A percentile compares a stretch with the other conserved stretches of the same genome.
These are phyloP conservation scores for Drosophila nigromelanica DNA, from an alignment of 1,140 invertebrate genomes.

Conservation along the genomic window DNA sequence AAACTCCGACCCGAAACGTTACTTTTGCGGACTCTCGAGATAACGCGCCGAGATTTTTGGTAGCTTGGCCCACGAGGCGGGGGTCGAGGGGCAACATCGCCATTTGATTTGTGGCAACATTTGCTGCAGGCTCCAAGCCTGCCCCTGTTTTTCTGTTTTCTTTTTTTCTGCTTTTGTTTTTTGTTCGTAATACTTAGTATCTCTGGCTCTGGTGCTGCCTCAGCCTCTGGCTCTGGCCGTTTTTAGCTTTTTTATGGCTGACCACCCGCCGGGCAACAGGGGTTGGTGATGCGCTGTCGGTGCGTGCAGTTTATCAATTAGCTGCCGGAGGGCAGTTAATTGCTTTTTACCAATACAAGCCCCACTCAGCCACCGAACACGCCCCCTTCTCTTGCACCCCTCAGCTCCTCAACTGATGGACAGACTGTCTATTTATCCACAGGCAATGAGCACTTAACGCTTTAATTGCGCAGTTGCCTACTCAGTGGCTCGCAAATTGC, in stretches of 20 bases:
- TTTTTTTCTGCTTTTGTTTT: not conserved
- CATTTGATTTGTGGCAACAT: slow-evolving; percentile 61
- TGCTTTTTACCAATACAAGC: slow-evolving; percentile 49
- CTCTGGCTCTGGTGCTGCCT: not conserved
- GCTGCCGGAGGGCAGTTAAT: slow-evolving; percentile 68
- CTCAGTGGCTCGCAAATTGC: not conserved
- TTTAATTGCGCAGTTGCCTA: slow-evolving; percentile 10
- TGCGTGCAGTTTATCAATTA: slow-evolving; percentile 79
- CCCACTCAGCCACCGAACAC: not conserved
- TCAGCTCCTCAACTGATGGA: slow-evolving; percentile 9
- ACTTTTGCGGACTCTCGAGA: slow-evolving; percentile 26
- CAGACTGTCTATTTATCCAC: not conserved
- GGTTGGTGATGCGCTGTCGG: not conserved
- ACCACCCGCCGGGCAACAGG: slow-evolving; percentile 28
- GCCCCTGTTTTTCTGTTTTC: not conserved
- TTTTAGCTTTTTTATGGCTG: slow-evolving; percentile 41
- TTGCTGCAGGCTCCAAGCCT: slow-evolving; percentile 39
- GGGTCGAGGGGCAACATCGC: not conserved
- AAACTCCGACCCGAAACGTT: slow-evolving; percentile 4
- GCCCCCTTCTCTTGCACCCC: not conserved
- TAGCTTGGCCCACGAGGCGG: not conserved
- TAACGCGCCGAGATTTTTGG: slow-evolving; percentile 52
- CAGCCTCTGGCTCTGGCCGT: not conserved
- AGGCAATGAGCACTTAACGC: slow-evolving; percentile 1
- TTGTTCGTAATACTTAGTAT: slow-evolving; percentile 9